Evolutionary conservation across 92 coral and sea anemone species (phyloP).

Genomic region (Zoanthus gigantus): DNA sequence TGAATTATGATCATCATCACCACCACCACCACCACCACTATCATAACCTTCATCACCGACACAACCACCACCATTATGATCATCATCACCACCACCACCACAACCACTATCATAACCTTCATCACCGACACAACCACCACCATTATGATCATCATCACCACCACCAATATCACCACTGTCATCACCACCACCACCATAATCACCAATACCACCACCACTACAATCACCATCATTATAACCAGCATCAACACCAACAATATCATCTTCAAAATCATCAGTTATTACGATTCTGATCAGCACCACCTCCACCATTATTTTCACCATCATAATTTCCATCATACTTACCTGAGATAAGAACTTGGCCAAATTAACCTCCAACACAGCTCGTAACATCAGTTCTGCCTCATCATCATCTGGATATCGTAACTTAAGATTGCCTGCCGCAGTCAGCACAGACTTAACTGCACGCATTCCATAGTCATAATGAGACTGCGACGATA

Average conservation of each 20-base stretch:
- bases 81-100: neutral
- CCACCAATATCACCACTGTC: neutral
- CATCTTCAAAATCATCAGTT: neutral
- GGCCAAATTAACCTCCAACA: slow-evolving; percentile 96
- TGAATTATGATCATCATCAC: no score
- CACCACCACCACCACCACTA: no score
- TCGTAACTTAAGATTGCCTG: slow-evolving; percentile 95
- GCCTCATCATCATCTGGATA: slow-evolving; percentile 96
- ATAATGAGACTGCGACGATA: slow-evolving; percentile 99
- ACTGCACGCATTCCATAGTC: slow-evolving; percentile 99
- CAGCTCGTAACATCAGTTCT: slow-evolving; percentile 96
- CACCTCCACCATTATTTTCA: neutral
- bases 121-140: neutral
- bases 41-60: no score
- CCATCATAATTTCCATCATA: neutral
- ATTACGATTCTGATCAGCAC: neutral
- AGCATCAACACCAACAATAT: neutral
- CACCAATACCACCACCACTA: neutral
- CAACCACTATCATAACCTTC: no score
- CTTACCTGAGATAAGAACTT: slow-evolving; percentile 95
- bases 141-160: neutral
- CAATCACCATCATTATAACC: neutral
- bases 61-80: no score
- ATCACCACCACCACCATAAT: neutral
- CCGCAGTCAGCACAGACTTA: slow-evolving; percentile 97